These are phyloP conservation scores for Acyrthosiphon pisum DNA, from an alignment of 1,140 invertebrate genomes.

Conservation along the genomic window DNA sequence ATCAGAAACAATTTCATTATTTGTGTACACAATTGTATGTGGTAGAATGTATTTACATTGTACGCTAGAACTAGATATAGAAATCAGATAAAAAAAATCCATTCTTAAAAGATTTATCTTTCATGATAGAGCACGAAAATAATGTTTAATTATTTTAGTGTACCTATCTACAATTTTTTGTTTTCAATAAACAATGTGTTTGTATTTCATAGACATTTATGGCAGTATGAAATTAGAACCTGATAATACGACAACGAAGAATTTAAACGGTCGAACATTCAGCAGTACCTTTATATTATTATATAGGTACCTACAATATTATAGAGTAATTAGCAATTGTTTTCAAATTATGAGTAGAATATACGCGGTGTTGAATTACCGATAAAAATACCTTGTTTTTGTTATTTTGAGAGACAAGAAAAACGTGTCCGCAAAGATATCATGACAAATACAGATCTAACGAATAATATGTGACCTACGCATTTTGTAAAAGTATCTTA, in stretches of 20 bases:
- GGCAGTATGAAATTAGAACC: background rate
- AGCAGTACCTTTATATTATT: background rate
- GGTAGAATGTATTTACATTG: background rate
- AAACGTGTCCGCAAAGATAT: background rate
- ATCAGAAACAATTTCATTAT: background rate
- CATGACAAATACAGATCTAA: background rate
- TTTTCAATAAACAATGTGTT: background rate
- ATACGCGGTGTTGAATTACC: background rate
- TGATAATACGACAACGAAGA: background rate
- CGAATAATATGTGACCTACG: background rate
- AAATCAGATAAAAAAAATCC: background rate
- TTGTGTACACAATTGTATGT: background rate
- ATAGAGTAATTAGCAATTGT: background rate
- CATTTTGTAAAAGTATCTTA: background rate
- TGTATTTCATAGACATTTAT: background rate
- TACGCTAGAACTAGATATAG: background rate
- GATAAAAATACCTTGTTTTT: background rate
- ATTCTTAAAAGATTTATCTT: background rate
- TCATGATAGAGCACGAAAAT: constrained; percentile 9
- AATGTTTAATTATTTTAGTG: background rate
- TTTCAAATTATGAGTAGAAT: background rate
- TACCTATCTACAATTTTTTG: background rate
- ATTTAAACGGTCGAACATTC: background rate
- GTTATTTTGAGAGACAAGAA: background rate
- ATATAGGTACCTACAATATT: background rate